Evolutionary conservation across 1,140 invertebrate species (phyloP), one percentile per base, ranked within the genome.

Genomic region (Diachasmimorpha longicaudata): DNA sequence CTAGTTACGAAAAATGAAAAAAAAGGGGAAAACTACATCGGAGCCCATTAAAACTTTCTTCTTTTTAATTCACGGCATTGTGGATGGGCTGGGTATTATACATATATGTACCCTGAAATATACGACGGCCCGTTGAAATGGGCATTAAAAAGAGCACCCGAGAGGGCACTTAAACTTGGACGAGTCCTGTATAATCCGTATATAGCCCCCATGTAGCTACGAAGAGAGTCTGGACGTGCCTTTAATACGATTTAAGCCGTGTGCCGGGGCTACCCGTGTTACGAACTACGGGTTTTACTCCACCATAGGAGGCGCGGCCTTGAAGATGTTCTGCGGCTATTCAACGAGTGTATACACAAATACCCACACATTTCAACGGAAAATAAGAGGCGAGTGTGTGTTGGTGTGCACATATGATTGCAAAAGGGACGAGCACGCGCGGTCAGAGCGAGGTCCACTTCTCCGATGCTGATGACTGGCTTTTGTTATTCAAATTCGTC

Each of bases 221-320:
- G 48, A 52, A 55, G 25, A 55, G 25, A 70, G 42, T 48, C 48
- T 58, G 67, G 67, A 70, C 72, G 72, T 69, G 75, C 55, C 42
- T 77, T 74, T 77, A 77, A 77, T 77, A 23, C 72, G 72, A 77
- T 71, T 77, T 77, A 74, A 77, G 44, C 76, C 72, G 76, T 77
- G 72, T 70, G 68, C 55, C 70, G 13, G 58, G 37, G 46, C 74
- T 75, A 75, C 74, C 72, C 66, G 76, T 77, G 76, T 77, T 77
- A 77, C 76, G 76, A 74, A 74, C 76, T 44, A 66, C 25, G 48
- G 23, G 16, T 46, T 71, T 52, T 46, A 19, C 70, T 71, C 23
- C 36, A 42, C 69, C 67, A 39, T 75, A 69, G 68, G 42, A 70
- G 46, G 31, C 19, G 39, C 48, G 74, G 74, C 74, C 74, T 75